Conservation (phyloP, 92 coral and sea anemone species). For the Zoanthus solanderi region DNA sequence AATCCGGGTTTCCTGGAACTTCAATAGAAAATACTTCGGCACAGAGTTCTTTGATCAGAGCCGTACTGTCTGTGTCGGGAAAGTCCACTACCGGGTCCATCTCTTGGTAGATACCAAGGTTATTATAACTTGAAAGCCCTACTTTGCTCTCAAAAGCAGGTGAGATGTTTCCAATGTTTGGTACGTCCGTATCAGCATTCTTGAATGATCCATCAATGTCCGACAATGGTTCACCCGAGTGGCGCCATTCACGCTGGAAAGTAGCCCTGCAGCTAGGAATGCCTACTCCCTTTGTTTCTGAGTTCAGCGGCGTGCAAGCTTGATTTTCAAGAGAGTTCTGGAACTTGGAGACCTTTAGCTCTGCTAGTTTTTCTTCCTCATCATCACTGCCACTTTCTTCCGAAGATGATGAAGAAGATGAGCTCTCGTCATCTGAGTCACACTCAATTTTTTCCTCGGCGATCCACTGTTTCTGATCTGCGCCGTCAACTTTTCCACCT, state of each 20-base stretch:
- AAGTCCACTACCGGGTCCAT: constrained; percentile 79
- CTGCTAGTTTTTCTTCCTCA: constrained; percentile 22
- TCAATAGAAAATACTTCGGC: constrained; percentile 91
- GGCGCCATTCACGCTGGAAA: constrained; percentile 12
- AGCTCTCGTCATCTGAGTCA: constrained; percentile 45
- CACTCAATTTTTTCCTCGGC: constrained; percentile 32
- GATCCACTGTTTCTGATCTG: constrained; percentile 40
- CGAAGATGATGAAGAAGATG: constrained; percentile 27
- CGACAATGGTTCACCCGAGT: constrained; percentile 7
- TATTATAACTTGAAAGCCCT: constrained; percentile 41
- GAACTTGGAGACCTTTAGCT: not conserved
- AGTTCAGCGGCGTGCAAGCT: constrained; percentile 9
- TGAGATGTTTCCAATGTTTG: constrained; percentile 65
- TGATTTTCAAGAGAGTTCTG: not conserved
- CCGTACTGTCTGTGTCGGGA: constrained; percentile 91
- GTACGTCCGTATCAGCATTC: constrained; percentile 62
- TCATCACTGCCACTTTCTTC: constrained; percentile 55
- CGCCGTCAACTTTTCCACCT: constrained; percentile 63
- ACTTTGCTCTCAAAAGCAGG: constrained; percentile 71
- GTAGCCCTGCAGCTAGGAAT: not conserved
- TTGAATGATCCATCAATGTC: constrained; percentile 46
- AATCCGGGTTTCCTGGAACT: constrained; percentile 58
- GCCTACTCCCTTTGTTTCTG: constrained; percentile 33
- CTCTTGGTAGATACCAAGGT: constrained; percentile 71
- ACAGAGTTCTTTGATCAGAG: constrained; percentile 86